These are phyloP conservation scores for Solenopsis fugax DNA, from an alignment of 1,140 invertebrate species.

Conservation along the genomic window DNA sequence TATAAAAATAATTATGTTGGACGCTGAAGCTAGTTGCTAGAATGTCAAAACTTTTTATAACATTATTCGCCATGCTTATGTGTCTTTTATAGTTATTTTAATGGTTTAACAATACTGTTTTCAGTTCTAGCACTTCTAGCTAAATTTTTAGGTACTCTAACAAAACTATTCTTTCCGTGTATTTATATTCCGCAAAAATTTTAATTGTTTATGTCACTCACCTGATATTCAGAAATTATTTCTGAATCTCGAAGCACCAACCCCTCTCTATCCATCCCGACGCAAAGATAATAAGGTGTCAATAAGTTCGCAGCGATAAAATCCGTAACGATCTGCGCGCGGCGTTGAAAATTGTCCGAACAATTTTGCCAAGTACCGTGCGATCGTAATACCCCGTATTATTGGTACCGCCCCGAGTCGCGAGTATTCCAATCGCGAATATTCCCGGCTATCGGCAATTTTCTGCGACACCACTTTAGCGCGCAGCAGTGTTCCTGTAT, in stretches of 20 bases:
- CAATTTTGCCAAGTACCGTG: conserved; percentile 39
- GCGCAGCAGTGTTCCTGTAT: neutral
- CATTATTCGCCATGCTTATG: no score
- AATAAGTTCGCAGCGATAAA: conserved; percentile 3
- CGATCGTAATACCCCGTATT: conserved; percentile 53
- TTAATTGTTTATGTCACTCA: neutral
- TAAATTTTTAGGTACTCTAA: no score
- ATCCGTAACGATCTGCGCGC: conserved; percentile 12
- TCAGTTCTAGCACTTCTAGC: no score
- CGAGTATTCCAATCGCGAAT: conserved; percentile 59
- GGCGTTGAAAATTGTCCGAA: conserved; percentile 48
- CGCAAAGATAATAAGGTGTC: neutral
- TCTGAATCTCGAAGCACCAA: neutral
- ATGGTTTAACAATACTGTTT: no score
- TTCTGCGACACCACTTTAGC: conserved; percentile 4
- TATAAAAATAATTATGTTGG: no score
- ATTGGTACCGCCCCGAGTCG: neutral
- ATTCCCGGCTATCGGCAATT: conserved; percentile 56
- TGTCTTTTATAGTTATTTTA: no score
- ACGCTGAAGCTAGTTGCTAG: no score
- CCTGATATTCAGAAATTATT: neutral
- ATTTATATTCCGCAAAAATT: neutral
- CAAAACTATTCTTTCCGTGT: no score
- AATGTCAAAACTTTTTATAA: no score
- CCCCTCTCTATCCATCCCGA: neutral